Evolutionary conservation across 2,888 invertebrate species (phyloP), one percentile per base, ranked within the genome.

Genomic region (Galerucella nymphaeae): DNA sequence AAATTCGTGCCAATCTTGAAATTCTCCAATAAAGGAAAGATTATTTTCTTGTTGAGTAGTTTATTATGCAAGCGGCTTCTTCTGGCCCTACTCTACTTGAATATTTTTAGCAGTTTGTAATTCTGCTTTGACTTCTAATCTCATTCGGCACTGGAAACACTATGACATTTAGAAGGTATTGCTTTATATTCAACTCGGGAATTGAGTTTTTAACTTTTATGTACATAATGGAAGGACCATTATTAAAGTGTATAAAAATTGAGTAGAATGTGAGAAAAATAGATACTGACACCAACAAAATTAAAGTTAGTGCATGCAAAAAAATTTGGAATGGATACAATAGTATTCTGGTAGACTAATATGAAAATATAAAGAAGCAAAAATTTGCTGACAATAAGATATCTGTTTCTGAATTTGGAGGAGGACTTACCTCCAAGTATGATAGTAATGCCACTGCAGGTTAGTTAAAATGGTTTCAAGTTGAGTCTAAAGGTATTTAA

Each of bases 261-360:
- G 48, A 30, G n/a, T 70, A 30, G 70, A 70, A 42, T 70, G 63
- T 13, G n/a, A 69, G 53, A 70, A 70, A 70, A 63, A 61, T 11
- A 23, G 59, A 69, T 61, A 69, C 61, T 10, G 10, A 61, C 38
- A 61, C 61, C n/a, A 69, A 69, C 62, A 69, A 59, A 50, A 48
- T 61, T 14, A 69, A 69, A 48, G 48, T 30, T 8, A 38, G 50
- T 11, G 62, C 69, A n/a, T 69, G 69, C 62, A 5, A 13, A 42
- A 45, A 69, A 69, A n/a, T 69, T 5, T 41, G n/a, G 38, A 59
- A 61, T 23, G 69, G 62, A 69, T 69, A 62, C 18, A 69, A 69
- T 58, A 64, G 55, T 23, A 59, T 59, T 59, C 50, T 41, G 30
- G 18, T 42, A 41, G 50, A 57, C n/a, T 57, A 63, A 61, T 71